A percentile compares a stretch with the other conserved stretches of the same genome.
phyloP scores from a whole-genome alignment of 2,113 vertebrate species.

The Ammodytes dubius region DNA sequence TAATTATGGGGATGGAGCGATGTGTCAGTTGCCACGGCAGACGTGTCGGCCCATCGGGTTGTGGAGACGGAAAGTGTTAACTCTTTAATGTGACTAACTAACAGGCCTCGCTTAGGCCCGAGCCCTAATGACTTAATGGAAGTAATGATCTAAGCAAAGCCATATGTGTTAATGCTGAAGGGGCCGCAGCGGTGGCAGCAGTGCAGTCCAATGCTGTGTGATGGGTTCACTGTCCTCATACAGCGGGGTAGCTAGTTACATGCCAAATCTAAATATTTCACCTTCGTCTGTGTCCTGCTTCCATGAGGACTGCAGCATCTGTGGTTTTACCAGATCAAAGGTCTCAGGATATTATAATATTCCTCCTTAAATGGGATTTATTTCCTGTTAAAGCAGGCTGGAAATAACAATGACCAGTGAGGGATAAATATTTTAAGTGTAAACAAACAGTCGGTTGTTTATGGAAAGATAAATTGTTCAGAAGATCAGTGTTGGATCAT shows the following conservation, averaged over 20 bases:
- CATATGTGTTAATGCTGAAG: conserved; percentile 72
- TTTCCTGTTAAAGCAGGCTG: not conserved
- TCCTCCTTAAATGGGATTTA: not conserved
- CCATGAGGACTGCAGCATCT: not conserved
- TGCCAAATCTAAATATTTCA: not conserved
- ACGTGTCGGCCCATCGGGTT: conserved; percentile 83
- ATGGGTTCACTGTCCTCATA: conserved; percentile 34
- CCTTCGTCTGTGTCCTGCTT: not conserved
- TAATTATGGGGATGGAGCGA: conserved; percentile 90
- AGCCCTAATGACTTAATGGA: conserved; percentile 82
- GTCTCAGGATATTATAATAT: not conserved
- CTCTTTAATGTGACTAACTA: conserved; percentile 78
- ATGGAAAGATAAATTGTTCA: not conserved
- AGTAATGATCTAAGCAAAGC: conserved; percentile 81
- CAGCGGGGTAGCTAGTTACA: not conserved
- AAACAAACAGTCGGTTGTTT: not conserved
- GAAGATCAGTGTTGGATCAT: not conserved
- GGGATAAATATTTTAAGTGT: not conserved
- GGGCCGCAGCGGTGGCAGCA: conserved; percentile 34
- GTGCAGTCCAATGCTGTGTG: conserved; percentile 14
- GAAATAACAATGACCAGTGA: not conserved
- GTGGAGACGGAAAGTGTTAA: conserved; percentile 82
- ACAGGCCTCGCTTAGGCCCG: conserved; percentile 69
- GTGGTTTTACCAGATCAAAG: not conserved
- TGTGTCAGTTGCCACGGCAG: conserved; percentile 80